Evolutionary conservation across 2,888 invertebrate species (phyloP), one percentile per base, ranked within the genome.

Genomic region (Ichneumoninae sp.): DNA sequence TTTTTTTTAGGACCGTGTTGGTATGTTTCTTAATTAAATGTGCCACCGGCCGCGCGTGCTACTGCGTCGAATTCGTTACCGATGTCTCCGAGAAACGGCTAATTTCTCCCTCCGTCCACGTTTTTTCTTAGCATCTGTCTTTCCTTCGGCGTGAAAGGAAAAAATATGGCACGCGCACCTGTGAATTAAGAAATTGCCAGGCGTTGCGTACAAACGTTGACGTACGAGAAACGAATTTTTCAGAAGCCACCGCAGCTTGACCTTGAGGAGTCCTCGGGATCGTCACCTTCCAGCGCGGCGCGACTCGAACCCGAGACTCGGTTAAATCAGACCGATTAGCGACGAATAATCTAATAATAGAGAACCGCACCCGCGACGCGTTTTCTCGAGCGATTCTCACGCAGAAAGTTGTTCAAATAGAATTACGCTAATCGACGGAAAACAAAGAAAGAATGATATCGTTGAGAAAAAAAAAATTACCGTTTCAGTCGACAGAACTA

Each of bases 281-380:
- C 70, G 70, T 10, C 22, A 22, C 6, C 26, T 19, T 30, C 26
- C 19, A 69, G 22, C 16, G 26, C 26, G 13, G 2, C 52, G 52
- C 52, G 16, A 6, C 13, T 57, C 33, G 40, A 50, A 66, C 22
- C 57, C 26, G 19, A 47, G 52, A 57, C 57, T 10, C 22, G 57
- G 10, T n/a, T 30, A 7, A 79, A 65, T 54, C 47, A 47, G 26
- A 75, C 10, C 57, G 62, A 83, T 83, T 83, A 72, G 62, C 79
- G 54, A 22, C 70, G 54, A 57, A 57, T 75, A 74, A 83, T 83
- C 83, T 75, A 83, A 79, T 75, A 79, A 79, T 75, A 79, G 83
- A 36, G 26, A 36, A 57, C 70, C 66, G 19, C 66, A 36, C 78
- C 80, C 54, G 71, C 40, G 57, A 62, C 16, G 33, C 19, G 52